A percentile compares a stretch with the other conserved stretches of the same genome.
These are phyloP conservation scores for Babylonia areolata DNA, from an alignment of 1,140 invertebrate genomes.

Conservation along the genomic window DNA sequence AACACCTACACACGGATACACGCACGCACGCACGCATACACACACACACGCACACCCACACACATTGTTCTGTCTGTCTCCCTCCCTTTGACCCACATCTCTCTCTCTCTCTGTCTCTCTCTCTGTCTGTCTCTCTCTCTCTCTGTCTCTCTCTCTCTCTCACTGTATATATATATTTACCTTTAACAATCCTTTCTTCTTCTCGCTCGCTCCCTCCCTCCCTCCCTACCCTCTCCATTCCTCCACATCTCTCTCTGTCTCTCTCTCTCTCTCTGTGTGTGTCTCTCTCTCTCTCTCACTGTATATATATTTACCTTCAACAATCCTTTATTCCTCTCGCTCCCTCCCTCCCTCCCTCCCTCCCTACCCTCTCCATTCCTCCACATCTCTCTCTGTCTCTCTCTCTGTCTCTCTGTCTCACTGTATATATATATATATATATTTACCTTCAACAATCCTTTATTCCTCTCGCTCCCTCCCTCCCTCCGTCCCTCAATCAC, in stretches of 20 bases:
- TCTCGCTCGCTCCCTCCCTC: not conserved
- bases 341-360: too few species aligned
- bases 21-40: not conserved
- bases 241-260: not conserved
- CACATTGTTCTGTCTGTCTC: not conserved
- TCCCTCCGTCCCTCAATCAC: too few species aligned
- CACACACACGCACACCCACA: slow-evolving; percentile 1
- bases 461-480: too few species aligned
- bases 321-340: too few species aligned
- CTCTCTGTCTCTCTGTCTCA: too few species aligned
- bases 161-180: not conserved
- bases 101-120: not conserved
- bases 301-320: too few species aligned
- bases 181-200: not conserved
- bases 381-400: too few species aligned
- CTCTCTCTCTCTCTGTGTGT: not conserved
- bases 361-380: too few species aligned
- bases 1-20: too few species aligned
- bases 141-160: not conserved
- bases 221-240: not conserved
- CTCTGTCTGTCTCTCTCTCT: not conserved
- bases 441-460: too few species aligned
- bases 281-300: not conserved
- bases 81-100: too few species aligned
- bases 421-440: too few species aligned